Percentiles rank a stretch among this genome's conserved stretches.
Evolutionary conservation across 2,797 vertebrate species (phyloP).

Genomic region (Molothrus ater): DNA sequence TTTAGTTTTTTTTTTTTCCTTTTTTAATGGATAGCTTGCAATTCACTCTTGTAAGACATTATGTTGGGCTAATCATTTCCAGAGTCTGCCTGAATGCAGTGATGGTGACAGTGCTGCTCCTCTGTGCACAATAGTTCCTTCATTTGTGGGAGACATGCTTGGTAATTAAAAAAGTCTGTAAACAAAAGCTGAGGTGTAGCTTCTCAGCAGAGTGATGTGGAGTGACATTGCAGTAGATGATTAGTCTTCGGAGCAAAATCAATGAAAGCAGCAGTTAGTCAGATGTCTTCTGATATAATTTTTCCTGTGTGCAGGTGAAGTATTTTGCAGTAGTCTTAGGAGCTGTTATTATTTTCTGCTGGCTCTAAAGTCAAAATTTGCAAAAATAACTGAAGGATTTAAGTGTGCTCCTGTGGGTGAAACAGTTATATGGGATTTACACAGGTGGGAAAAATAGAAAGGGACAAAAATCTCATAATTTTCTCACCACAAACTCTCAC

Average conservation of each 20-base stretch:
- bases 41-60: neutral
- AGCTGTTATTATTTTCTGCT: neutral
- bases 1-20: neutral
- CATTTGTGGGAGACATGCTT: neutral
- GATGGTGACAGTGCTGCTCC: neutral
- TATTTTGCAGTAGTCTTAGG: neutral
- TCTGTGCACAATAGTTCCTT: neutral
- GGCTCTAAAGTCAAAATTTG: neutral
- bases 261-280: constrained; percentile 15
- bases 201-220: neutral
- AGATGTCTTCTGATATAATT: neutral
- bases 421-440: neutral
- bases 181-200: constrained; percentile 33
- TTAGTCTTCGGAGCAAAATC: constrained; percentile 18
- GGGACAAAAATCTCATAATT: neutral
- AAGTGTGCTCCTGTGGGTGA: neutral
- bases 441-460: neutral
- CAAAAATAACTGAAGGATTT: neutral
- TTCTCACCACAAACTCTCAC: neutral
- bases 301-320: neutral
- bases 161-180: constrained; percentile 35
- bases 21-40: neutral
- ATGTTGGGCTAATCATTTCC: neutral
- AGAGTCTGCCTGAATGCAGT: neutral
- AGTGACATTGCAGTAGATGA: neutral